Conservation (phyloP, 2,113 vertebrate species). For the Pseudorasbora parva region DNA sequence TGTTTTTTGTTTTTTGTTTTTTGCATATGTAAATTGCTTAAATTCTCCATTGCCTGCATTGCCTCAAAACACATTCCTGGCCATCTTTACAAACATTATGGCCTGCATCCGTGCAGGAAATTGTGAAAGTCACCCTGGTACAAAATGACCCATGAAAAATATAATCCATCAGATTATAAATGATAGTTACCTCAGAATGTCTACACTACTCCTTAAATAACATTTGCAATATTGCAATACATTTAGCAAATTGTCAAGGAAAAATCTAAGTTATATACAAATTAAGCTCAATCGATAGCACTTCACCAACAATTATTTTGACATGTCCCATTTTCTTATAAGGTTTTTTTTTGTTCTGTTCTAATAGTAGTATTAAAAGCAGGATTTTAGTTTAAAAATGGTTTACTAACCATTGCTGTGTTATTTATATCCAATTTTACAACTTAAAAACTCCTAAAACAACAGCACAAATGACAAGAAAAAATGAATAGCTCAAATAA, state of each 20-base stretch:
- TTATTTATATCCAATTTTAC: neutral
- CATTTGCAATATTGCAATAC: neutral
- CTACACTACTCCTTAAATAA: neutral
- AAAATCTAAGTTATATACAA: neutral
- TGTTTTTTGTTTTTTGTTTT: too few species aligned
- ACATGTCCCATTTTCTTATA: too few species aligned
- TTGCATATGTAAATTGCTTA: neutral
- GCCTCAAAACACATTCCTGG: neutral
- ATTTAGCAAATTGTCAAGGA: neutral
- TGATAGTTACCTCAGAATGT: neutral
- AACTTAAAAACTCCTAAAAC: neutral
- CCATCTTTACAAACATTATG: neutral
- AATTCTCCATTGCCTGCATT: neutral
- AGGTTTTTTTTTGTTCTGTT: too few species aligned
- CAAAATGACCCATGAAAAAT: constrained; percentile 39
- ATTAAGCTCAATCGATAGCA: neutral
- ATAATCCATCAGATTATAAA: neutral
- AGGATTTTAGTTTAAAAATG: neutral
- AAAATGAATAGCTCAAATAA: neutral
- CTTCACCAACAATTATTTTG: too few species aligned
- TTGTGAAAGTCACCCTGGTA: constrained; percentile 25
- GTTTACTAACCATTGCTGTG: neutral
- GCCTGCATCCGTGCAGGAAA: constrained; percentile 19
- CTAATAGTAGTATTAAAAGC: neutral
- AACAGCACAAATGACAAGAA: neutral